These are phyloP conservation scores for Catharus bicknelli DNA, from an alignment of 2,113 vertebrate species.

Conservation along the genomic window DNA sequence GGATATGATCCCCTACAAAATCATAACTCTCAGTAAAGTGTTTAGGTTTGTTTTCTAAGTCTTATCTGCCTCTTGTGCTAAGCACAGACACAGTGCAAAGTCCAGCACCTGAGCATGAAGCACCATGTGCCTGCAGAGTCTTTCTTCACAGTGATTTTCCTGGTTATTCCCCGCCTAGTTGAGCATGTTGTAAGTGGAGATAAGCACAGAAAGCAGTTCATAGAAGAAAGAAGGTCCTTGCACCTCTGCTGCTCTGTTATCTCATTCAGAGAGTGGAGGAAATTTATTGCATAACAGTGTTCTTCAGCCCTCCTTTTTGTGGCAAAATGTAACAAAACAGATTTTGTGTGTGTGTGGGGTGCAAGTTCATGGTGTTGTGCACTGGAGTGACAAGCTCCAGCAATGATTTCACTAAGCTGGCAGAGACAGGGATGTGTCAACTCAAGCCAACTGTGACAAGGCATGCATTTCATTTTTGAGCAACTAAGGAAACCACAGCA, in stretches of 20 bases:
- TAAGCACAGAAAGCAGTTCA: background rate
- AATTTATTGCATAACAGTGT: background rate
- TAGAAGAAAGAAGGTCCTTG: background rate
- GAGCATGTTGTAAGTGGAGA: background rate
- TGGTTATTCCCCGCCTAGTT: background rate
- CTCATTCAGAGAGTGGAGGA: background rate
- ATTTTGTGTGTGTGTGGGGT: background rate
- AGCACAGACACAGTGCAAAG: background rate
- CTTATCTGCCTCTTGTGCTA: background rate
- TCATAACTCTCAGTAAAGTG: background rate
- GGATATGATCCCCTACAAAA: background rate
- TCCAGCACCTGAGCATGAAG: background rate
- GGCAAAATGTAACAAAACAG: background rate
- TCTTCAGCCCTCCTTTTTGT: background rate
- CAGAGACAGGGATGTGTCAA: background rate
- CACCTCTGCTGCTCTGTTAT: background rate
- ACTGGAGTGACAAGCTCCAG: background rate
- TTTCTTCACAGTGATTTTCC: background rate
- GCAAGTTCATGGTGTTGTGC: background rate
- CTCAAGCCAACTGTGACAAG: background rate
- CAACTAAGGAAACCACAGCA: background rate
- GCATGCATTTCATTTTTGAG: background rate
- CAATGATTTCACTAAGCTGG: background rate
- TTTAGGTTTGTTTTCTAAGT: background rate
- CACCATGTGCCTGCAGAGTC: background rate